These are phyloP conservation scores for Dolichoris vasculosae DNA, from an alignment of 1,140 invertebrate species.

Conservation along the genomic window DNA sequence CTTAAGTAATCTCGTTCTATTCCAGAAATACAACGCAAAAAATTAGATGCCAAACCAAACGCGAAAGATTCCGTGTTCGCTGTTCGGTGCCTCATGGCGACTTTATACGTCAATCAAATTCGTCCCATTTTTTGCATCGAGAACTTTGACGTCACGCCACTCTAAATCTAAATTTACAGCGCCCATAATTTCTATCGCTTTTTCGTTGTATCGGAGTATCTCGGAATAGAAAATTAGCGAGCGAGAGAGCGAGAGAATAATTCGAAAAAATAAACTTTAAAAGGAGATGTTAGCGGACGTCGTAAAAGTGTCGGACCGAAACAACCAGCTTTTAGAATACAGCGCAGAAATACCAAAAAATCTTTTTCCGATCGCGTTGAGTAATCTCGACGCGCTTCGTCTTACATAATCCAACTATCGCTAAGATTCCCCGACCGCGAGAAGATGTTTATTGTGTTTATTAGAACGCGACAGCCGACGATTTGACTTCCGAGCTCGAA, in stretches of 20 bases:
- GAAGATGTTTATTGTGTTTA: not conserved
- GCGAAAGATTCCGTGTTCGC: too few species aligned
- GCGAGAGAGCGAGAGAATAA: not conserved
- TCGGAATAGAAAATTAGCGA: not conserved
- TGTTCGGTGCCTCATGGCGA: too few species aligned
- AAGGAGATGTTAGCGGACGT: not conserved
- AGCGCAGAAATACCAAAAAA: not conserved
- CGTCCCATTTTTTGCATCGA: not conserved
- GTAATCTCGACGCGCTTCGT: not conserved
- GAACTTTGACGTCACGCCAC: not conserved
- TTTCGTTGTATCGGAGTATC: not conserved
- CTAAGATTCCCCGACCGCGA: not conserved
- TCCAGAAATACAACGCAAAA: not conserved
- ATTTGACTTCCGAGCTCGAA: not conserved
- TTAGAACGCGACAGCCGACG: not conserved
- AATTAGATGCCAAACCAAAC: too few species aligned
- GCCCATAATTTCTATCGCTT: not conserved
- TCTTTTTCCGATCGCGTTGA: not conserved
- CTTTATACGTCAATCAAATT: conserved; percentile 2
- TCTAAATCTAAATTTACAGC: not conserved
- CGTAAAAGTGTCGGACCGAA: not conserved
- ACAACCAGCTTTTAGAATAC: not conserved
- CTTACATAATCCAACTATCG: not conserved
- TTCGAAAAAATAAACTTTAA: not conserved
- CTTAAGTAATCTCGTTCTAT: not conserved